phyloP scores from a whole-genome alignment of 2,888 invertebrate genomes.

The Spodoptera picta region DNA sequence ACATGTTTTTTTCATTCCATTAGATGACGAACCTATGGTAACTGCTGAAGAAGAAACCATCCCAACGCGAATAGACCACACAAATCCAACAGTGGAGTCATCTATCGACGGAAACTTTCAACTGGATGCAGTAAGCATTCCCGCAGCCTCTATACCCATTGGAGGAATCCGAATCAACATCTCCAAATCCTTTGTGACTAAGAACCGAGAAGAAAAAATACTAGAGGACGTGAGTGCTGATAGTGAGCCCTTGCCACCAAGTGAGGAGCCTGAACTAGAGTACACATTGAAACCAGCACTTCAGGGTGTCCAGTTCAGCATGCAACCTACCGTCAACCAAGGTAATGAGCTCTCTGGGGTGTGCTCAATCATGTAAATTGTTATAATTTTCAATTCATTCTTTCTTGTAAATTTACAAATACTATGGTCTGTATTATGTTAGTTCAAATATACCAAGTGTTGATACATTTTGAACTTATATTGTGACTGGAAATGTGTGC shows the following conservation, averaged over 20 bases:
- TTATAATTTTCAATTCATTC: no score
- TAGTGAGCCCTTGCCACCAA: constrained; percentile 89
- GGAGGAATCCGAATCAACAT: constrained; percentile 95
- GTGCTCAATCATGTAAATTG: constrained; percentile 93
- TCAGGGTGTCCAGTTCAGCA: constrained; percentile 90
- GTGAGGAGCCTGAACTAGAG: constrained; percentile 86
- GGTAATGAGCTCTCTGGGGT: constrained; percentile 95
- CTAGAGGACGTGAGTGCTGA: constrained; percentile 77
- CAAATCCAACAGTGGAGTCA: constrained; percentile 88
- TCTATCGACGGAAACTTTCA: constrained; percentile 94
- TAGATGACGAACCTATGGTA: constrained; percentile 87
- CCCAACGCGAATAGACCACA: constrained; percentile 80
- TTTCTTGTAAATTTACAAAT: no score
- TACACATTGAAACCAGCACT: constrained; percentile 91
- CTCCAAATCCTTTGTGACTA: constrained; percentile 85
- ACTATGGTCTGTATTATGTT: no score
- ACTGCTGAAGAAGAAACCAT: constrained; percentile 80
- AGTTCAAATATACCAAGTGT: no score
- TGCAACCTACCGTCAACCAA: constrained; percentile 91
- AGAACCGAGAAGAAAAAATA: constrained; percentile 61
- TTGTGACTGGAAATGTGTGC: constrained; percentile 7
- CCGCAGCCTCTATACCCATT: constrained; percentile 74
- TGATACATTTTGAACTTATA: no score
- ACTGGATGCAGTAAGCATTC: constrained; percentile 83
- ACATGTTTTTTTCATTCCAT: constrained; percentile 19